Percentiles rank a stretch among this genome's conserved stretches.
Evolutionary conservation across 2,888 invertebrate species (phyloP).

Genomic region (Andrena marginata): DNA sequence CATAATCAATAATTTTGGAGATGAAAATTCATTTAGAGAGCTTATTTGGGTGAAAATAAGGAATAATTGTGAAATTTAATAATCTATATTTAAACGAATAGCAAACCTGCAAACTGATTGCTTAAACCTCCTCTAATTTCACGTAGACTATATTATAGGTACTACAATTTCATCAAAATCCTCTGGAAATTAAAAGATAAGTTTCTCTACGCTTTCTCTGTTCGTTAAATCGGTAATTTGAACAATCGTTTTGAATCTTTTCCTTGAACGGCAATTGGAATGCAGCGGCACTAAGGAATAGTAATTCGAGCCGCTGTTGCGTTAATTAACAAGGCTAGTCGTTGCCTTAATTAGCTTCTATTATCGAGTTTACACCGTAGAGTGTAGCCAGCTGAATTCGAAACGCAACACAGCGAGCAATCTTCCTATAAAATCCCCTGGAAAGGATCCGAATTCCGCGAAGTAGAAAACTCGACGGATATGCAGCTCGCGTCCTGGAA

Average conservation of each 20-base stretch:
- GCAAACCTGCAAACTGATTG: no score
- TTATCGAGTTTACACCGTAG: conserved; percentile 14
- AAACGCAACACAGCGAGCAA: background rate
- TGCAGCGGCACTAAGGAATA: background rate
- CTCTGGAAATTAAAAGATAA: background rate
- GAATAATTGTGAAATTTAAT: no score
- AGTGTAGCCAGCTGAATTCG: background rate
- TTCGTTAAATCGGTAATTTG: background rate
- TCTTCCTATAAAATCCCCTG: background rate
- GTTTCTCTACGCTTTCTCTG: background rate
- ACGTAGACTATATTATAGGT: background rate
- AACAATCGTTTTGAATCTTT: background rate
- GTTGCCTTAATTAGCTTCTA: conserved; percentile 19
- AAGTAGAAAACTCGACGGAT: background rate
- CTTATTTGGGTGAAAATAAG: no score
- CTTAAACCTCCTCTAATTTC: no score
- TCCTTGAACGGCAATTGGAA: conserved; percentile 8
- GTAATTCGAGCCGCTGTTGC: conserved; percentile 18
- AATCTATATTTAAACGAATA: no score
- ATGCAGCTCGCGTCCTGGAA: conserved; percentile 19
- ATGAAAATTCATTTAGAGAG: no score
- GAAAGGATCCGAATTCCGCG: conserved; percentile 7
- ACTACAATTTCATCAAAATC: background rate
- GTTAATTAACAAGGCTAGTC: conserved; percentile 32
- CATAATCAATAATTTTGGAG: no score